These are phyloP conservation scores for Epiblema foenella DNA, from an alignment of 2,888 invertebrate species.

Conservation along the genomic window DNA sequence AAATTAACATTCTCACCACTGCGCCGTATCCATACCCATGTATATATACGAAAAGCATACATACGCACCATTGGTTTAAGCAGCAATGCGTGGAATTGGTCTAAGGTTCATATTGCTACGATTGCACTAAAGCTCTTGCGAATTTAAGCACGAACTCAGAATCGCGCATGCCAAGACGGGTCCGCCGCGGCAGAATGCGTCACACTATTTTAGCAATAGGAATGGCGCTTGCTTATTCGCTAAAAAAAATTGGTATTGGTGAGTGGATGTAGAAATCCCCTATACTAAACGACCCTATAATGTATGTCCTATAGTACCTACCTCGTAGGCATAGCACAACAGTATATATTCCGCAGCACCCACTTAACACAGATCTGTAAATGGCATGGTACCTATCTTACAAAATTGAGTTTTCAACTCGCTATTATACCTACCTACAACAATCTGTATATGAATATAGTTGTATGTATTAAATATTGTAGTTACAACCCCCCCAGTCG, in stretches of 20 bases:
- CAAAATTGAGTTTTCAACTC: conserved; percentile 9
- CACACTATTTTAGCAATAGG: conserved; percentile 62
- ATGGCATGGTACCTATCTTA: conserved; percentile 54
- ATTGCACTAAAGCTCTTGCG: conserved; percentile 55
- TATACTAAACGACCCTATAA: conserved; percentile 45
- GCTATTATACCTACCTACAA: conserved; percentile 10
- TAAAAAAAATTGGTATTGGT: conserved; percentile 57
- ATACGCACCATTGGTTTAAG: no score
- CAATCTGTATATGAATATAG: background rate
- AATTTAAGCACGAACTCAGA: conserved; percentile 51
- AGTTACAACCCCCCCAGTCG: conserved; percentile 18
- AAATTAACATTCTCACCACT: background rate
- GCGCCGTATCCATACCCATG: no score
- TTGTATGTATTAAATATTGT: background rate
- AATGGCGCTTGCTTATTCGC: conserved; percentile 57
- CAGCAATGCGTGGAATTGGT: conserved; percentile 5
- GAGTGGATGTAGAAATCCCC: conserved; percentile 65
- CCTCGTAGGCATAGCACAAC: conserved; percentile 44
- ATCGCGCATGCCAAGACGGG: conserved; percentile 67
- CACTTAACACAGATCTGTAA: conserved; percentile 48
- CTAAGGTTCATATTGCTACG: conserved; percentile 47
- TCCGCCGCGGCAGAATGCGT: conserved; percentile 66
- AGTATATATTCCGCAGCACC: conserved; percentile 48
- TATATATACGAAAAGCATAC: no score
- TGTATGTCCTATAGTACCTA: conserved; percentile 30